These are phyloP conservation scores for Caenorhabditis sp. DNA, from an alignment of 2,888 invertebrate genomes.

Conservation along the genomic window DNA sequence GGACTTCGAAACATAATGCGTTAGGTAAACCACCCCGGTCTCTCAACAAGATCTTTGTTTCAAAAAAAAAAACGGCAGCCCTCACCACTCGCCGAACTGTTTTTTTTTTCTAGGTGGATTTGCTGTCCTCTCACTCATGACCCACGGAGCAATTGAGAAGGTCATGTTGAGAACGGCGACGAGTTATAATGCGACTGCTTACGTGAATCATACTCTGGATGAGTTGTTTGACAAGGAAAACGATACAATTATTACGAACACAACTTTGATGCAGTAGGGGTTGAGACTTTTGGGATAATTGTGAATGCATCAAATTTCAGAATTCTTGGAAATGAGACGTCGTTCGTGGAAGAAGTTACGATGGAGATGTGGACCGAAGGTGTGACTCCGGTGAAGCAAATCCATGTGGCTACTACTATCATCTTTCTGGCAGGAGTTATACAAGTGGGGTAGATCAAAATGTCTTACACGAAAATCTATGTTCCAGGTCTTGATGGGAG, in stretches of 20 bases:
- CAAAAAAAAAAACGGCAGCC: slow-evolving; percentile 12
- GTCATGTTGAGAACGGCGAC: slow-evolving; percentile 71
- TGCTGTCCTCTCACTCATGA: slow-evolving; percentile 82
- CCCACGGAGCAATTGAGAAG: slow-evolving; percentile 81
- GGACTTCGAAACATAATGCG: slow-evolving; percentile 82
- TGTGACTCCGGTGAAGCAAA: slow-evolving; percentile 72
- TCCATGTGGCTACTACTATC: slow-evolving; percentile 81
- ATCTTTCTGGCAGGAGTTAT: slow-evolving; percentile 80
- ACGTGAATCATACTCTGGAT: slow-evolving; percentile 69
- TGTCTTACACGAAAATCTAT: neutral
- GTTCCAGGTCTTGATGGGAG: slow-evolving; percentile 79
- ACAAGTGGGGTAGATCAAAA: slow-evolving; percentile 63
- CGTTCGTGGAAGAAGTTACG: slow-evolving; percentile 69
- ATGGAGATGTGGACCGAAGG: slow-evolving; percentile 69
- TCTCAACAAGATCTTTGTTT: slow-evolving; percentile 10
- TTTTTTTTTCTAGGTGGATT: slow-evolving; percentile 75
- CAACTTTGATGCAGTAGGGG: slow-evolving; percentile 66
- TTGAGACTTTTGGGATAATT: neutral
- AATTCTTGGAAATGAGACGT: slow-evolving; percentile 68
- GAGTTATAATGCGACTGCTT: slow-evolving; percentile 69
- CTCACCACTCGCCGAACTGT: too few species aligned
- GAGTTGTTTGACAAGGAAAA: slow-evolving; percentile 63
- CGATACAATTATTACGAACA: slow-evolving; percentile 61
- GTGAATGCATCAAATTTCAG: slow-evolving; percentile 25
- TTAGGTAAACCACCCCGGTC: slow-evolving; percentile 70